Base-by-base conservation (phyloP, 1,140 invertebrate genomes). In the Drosophila mauritiana region DNA sequence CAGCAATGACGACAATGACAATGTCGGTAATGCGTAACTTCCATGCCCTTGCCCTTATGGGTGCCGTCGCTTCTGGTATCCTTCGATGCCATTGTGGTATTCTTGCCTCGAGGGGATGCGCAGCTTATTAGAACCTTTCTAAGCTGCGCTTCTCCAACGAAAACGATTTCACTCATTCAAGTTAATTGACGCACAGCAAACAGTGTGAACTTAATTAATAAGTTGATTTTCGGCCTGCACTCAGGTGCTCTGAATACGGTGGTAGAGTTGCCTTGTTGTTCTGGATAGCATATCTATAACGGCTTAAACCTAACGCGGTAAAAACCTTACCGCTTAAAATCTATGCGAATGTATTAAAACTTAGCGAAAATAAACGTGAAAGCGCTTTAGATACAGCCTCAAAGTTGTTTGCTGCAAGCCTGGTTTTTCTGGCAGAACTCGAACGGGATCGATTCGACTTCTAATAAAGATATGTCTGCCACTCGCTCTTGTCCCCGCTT, bases 151-250 rank as follows among this genome's bases (percentile, higher is more conserved):
- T 53, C 59, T 69, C 40, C 36, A 52, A 48, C 48, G 67, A 70
- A 76, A 68, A 52, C 56, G 27, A 61, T 58, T 69, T 73, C 79
- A 88, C 82, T 79, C 79, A 79, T 70, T 81, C 57, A 79, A 55
- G 67, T 77, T 83, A 78, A 83, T 88, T 73, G 43, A 56, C 42
- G 63, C 58, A 40, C 68, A 42, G 40, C 53, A 25, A 49, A 37
- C 67, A 52, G 70, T 56, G 70, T 59, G 67, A 83, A 80, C 75
- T 77, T 81, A 64, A 86, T 86, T 86, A 86, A 83, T 76, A 83
- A 84, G 54, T 54, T 64, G 67, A 54, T 42, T 62, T 51, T 39
- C n/a, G 51, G 37, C 11, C 39, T 45, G 25, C 7, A n/a, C 22
- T 31, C 34, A 4, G 10, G 31, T 25, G 10, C 20, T 22, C 12